phyloP scores from a whole-genome alignment of 2,797 vertebrate species.

The Scomberomorus guttatus region DNA sequence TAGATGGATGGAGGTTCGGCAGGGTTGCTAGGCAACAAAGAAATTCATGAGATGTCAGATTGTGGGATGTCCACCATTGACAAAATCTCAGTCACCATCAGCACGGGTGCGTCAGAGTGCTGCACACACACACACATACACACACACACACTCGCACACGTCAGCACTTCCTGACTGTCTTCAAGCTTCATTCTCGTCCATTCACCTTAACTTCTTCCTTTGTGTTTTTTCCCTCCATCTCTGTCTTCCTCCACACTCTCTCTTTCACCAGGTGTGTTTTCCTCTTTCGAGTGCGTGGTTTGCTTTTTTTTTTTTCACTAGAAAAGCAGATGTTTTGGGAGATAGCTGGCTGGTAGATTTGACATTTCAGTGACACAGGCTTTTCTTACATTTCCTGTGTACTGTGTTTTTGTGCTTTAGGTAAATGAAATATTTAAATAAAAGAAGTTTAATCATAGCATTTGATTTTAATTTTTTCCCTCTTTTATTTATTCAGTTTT shows the following conservation, averaged over 20 bases:
- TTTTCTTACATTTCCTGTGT: background rate
- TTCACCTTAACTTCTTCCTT: background rate
- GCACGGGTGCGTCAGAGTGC: conserved; percentile 75
- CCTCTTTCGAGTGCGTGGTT: conserved; percentile 1
- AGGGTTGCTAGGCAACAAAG: conserved; percentile 81
- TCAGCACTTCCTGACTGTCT: conserved; percentile 27
- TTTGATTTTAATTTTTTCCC: background rate
- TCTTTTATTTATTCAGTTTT: too few species aligned
- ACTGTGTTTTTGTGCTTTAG: background rate
- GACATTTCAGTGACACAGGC: background rate
- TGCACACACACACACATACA: conserved; percentile 24
- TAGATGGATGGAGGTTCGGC: conserved; percentile 41
- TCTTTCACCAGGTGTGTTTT: background rate
- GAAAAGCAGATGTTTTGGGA: conserved; percentile 25
- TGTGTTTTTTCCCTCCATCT: conserved; percentile 1
- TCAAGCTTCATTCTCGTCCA: background rate
- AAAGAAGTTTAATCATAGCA: conserved; percentile 5
- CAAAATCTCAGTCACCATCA: conserved; percentile 67
- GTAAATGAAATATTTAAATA: background rate
- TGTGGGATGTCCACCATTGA: conserved; percentile 81
- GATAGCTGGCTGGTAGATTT: background rate
- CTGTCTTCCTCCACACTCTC: background rate
- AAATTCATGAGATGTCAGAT: conserved; percentile 73
- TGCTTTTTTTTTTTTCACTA: conserved; percentile 22
- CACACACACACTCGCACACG: conserved; percentile 9